Percentiles rank a stretch among this genome's conserved stretches.
Conservation (phyloP, 2,797 vertebrate genomes). For the Platyrinchus mystaceus region DNA sequence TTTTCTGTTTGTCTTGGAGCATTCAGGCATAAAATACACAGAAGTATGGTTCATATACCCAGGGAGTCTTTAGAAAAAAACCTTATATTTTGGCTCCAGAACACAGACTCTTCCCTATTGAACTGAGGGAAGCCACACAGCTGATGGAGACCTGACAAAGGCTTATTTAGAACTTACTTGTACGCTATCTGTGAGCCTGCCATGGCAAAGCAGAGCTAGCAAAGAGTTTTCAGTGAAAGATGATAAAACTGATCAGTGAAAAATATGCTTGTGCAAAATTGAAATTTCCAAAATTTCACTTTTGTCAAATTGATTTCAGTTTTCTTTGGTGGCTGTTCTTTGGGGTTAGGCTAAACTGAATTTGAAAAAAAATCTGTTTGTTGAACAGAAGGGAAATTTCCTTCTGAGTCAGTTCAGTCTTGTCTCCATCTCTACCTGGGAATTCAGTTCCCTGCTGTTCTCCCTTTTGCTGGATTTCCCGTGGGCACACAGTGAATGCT, state of each 20-base stretch:
- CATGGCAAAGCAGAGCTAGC: not conserved
- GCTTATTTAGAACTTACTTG: not conserved
- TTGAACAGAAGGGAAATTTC: not conserved
- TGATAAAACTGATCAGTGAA: not conserved
- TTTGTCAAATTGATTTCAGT: not conserved
- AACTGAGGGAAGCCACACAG: not conserved
- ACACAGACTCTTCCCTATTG: not conserved
- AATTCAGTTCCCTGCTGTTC: not conserved
- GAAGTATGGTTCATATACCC: not conserved
- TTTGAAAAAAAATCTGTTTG: not conserved
- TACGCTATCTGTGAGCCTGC: not conserved
- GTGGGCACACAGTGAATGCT: not conserved
- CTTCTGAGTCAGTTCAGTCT: not conserved
- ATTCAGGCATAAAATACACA: not conserved
- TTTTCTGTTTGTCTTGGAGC: not conserved
- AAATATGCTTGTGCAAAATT: not conserved
- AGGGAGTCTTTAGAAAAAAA: not conserved
- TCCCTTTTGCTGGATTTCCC: not conserved
- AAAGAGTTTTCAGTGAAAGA: not conserved
- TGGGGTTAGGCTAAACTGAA: not conserved
- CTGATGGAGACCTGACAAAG: not conserved
- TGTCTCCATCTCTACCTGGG: not conserved
- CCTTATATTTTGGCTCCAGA: not conserved
- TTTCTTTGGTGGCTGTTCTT: not conserved
- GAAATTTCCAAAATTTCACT: not conserved